Conservation (phyloP, 2,888 invertebrate species). For the Leptinotarsa peninsularis region DNA sequence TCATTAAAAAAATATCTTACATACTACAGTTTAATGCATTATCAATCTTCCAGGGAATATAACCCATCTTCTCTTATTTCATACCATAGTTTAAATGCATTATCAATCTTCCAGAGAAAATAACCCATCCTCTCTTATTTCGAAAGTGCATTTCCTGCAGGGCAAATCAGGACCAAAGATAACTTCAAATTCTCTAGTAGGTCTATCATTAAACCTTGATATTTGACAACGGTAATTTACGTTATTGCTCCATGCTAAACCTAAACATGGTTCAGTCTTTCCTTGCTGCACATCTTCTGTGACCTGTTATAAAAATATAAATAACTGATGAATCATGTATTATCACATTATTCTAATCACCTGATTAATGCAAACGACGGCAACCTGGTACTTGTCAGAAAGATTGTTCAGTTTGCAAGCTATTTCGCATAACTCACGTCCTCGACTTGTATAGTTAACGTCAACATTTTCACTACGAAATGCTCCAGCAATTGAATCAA, state of each 20-base stretch:
- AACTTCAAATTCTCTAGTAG: constrained; percentile 67
- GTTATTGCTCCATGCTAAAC: constrained; percentile 76
- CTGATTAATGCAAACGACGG: constrained; percentile 80
- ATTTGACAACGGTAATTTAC: constrained; percentile 72
- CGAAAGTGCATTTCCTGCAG: constrained; percentile 65
- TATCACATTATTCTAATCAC: constrained; percentile 61
- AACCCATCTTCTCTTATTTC: constrained; percentile 63
- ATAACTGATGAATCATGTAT: not conserved
- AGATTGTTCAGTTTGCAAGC: constrained; percentile 71
- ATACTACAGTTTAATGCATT: not conserved
- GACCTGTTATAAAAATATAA: constrained; percentile 55
- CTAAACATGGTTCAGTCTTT: constrained; percentile 71
- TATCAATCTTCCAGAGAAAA: not conserved
- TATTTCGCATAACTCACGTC: constrained; percentile 71
- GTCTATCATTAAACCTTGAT: constrained; percentile 56
- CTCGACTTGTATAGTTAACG: constrained; percentile 66
- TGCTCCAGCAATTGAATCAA: constrained; percentile 81
- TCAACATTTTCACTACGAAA: constrained; percentile 72
- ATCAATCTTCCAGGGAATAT: not conserved
- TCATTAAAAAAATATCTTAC: not conserved
- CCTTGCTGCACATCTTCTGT: constrained; percentile 60
- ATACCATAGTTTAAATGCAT: not conserved
- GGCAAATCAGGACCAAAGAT: constrained; percentile 73
- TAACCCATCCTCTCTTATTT: constrained; percentile 63
- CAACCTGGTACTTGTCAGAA: constrained; percentile 69